phyloP scores from a whole-genome alignment of 2,888 invertebrate species.

The Campoplex capitator region DNA sequence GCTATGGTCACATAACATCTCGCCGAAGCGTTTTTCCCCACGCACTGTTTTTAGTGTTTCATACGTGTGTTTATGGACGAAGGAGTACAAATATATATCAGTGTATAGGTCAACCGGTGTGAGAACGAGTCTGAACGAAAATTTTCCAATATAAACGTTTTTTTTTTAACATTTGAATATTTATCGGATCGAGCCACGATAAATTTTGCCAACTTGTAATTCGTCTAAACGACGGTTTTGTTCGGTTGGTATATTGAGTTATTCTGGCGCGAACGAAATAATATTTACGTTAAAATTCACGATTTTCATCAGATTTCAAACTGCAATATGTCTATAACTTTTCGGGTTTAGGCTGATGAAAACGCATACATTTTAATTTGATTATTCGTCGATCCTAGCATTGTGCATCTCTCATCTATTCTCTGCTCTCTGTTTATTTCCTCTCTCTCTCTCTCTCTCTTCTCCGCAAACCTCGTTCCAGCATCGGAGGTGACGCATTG shows the following conservation, averaged over 20 bases:
- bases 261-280: neutral
- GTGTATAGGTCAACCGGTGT: neutral
- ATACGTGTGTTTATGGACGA: conserved; percentile 5
- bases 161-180: neutral
- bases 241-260: neutral
- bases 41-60: conserved; percentile 21
- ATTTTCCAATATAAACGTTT: neutral
- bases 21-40: conserved; percentile 10
- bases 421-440: neutral
- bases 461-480: neutral
- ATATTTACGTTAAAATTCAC: neutral
- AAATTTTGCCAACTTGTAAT: neutral
- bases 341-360: neutral
- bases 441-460: neutral
- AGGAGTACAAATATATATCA: neutral
- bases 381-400: conserved; percentile 64
- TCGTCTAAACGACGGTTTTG: neutral
- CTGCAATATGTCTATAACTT: neutral
- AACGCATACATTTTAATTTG: conserved; percentile 15
- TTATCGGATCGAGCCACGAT: neutral
- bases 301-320: neutral
- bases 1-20: conserved; percentile 21
- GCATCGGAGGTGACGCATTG: conserved; percentile 58
- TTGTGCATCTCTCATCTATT: conserved; percentile 50
- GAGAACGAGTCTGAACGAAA: neutral